phyloP scores from a whole-genome alignment of 2,113 vertebrate species.

The Pollimyrus isidori region DNA sequence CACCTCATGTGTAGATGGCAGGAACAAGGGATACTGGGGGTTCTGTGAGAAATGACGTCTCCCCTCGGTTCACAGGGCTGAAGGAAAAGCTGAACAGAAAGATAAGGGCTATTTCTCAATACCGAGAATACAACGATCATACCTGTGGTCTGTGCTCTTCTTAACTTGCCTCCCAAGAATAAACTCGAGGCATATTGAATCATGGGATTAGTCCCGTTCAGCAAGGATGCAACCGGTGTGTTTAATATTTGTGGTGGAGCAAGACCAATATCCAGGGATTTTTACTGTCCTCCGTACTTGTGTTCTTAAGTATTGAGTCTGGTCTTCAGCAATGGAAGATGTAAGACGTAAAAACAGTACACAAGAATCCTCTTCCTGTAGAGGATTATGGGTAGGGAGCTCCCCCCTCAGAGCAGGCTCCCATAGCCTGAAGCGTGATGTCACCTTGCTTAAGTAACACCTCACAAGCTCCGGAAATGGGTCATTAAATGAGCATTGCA shows the following conservation, averaged over 20 bases:
- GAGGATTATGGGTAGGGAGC: neutral
- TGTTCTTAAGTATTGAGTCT: neutral
- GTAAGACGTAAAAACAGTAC: too few relatives aligned
- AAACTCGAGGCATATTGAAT: too few relatives aligned
- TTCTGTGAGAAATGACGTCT: neutral
- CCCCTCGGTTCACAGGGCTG: neutral
- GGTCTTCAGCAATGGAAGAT: too few relatives aligned
- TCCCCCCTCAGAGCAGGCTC: neutral
- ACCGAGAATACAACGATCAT: too few relatives aligned
- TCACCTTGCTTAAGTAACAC: neutral
- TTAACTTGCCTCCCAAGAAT: too few relatives aligned
- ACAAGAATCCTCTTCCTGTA: neutral
- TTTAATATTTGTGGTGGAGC: too few relatives aligned
- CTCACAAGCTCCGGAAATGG: neutral
- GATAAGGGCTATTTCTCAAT: neutral
- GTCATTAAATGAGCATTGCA: neutral
- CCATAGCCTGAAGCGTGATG: neutral
- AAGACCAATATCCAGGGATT: too few relatives aligned
- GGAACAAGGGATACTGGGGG: neutral
- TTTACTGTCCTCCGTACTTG: neutral
- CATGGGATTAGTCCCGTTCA: too few relatives aligned
- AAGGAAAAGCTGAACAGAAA: neutral
- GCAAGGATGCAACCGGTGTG: too few relatives aligned
- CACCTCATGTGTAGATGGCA: neutral
- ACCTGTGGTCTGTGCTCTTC: too few relatives aligned